Evolutionary conservation across 2,797 vertebrate genomes (phyloP).

Genomic region (Tinamus major): DNA sequence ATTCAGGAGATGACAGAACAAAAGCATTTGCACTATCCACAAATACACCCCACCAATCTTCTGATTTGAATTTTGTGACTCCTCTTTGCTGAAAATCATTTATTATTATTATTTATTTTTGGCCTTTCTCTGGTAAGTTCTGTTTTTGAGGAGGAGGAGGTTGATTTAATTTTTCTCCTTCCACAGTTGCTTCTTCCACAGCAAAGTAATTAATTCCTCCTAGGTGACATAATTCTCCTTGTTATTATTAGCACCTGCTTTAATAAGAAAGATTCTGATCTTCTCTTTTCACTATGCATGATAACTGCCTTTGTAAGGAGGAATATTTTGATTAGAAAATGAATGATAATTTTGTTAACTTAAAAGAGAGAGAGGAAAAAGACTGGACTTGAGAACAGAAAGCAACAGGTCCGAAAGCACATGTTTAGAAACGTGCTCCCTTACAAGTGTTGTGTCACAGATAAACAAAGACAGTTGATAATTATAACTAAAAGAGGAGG

Average conservation of each 20-base stretch:
- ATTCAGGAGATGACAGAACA: neutral
- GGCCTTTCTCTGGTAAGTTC: neutral
- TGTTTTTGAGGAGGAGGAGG: neutral
- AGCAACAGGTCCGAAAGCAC: neutral
- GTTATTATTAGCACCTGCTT: neutral
- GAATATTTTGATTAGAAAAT: neutral
- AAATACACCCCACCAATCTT: neutral
- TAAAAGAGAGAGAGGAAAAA: too few relatives aligned
- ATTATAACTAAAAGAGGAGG: neutral
- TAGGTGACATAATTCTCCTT: neutral
- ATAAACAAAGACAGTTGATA: neutral
- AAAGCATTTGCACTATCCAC: fast-evolving
- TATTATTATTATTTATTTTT: neutral
- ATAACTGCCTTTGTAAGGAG: neutral
- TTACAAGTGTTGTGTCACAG: neutral
- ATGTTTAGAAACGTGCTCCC: neutral
- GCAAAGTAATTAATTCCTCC: neutral
- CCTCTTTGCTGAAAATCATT: neutral
- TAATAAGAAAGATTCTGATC: neutral
- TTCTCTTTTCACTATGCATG: neutral
- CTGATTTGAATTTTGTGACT: neutral
- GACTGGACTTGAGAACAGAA: neutral
- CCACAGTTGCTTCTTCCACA: neutral
- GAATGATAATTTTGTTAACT: neutral
- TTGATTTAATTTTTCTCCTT: neutral